Percentiles rank a stretch among this genome's conserved stretches.
Conservation (phyloP, 1,140 invertebrate genomes). For the Zaprionus davidi region DNA sequence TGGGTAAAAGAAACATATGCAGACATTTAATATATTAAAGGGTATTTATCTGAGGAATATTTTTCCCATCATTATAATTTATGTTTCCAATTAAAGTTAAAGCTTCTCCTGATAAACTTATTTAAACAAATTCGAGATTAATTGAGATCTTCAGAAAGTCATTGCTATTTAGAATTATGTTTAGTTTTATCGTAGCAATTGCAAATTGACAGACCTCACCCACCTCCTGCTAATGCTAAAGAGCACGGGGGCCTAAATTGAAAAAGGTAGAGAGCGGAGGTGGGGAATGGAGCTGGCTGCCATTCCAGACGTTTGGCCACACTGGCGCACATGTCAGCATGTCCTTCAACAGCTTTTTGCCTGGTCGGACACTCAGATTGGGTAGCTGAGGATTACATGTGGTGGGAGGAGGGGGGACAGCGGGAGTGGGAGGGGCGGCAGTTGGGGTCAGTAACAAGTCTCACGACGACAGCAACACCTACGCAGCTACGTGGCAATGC, state of each 20-base stretch:
- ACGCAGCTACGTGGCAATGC: slow-evolving; percentile 23
- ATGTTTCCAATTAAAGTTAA: background rate
- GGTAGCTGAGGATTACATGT: slow-evolving; percentile 15
- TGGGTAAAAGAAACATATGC: no score
- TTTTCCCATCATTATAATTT: background rate
- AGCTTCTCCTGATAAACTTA: background rate
- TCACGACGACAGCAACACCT: slow-evolving; percentile 52
- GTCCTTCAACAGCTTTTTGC: slow-evolving; percentile 73
- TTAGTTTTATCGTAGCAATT: background rate
- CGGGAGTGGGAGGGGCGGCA: background rate
- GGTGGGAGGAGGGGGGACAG: background rate
- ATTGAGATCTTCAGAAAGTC: background rate
- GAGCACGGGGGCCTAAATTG: slow-evolving; percentile 54
- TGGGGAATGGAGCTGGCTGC: slow-evolving; percentile 26
- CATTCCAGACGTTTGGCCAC: slow-evolving; percentile 42
- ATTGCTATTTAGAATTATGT: background rate
- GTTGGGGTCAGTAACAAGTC: slow-evolving; percentile 61
- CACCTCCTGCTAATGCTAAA: background rate
- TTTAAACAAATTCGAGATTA: background rate
- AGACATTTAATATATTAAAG: no score
- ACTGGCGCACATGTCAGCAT: slow-evolving; percentile 64
- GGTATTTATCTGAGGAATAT: background rate
- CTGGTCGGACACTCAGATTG: slow-evolving; percentile 51
- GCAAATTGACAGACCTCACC: background rate
- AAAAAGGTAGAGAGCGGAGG: slow-evolving; percentile 38